These are phyloP conservation scores for Danio albolineatus DNA, from an alignment of 2,797 vertebrate species.

Conservation along the genomic window DNA sequence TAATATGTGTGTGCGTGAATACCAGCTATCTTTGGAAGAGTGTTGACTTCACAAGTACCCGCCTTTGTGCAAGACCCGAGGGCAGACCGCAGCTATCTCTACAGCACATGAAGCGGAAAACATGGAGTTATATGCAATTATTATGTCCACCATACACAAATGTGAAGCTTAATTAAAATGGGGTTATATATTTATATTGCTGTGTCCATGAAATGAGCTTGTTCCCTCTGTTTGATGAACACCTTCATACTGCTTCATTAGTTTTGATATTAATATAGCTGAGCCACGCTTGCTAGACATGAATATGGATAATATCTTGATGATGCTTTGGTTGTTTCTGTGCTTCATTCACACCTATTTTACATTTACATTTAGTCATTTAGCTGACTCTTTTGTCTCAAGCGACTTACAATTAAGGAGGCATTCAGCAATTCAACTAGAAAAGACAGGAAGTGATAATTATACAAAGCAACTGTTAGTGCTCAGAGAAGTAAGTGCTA, in stretches of 20 bases:
- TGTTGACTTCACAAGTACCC: constrained; percentile 29
- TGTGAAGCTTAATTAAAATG: constrained; percentile 55
- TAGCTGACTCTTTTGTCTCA: background rate
- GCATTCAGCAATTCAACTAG: too few relatives aligned
- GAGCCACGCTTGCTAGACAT: background rate
- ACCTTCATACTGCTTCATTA: constrained; percentile 55
- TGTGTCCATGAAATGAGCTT: constrained; percentile 32
- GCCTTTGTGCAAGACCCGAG: constrained; percentile 19
- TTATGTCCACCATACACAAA: constrained; percentile 49
- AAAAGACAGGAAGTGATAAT: too few relatives aligned
- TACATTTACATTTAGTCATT: background rate
- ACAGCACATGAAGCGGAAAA: constrained; percentile 48
- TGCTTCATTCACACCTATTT: background rate
- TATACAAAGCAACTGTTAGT: too few relatives aligned
- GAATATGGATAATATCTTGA: background rate
- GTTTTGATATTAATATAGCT: constrained; percentile 58
- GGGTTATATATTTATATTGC: constrained; percentile 47
- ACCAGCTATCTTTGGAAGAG: constrained; percentile 22
- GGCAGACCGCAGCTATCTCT: constrained; percentile 22
- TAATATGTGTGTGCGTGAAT: constrained; percentile 14
- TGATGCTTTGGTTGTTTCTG: constrained; percentile 20
- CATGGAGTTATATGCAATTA: constrained; percentile 48
- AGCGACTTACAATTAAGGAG: too few relatives aligned
- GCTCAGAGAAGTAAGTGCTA: too few relatives aligned
- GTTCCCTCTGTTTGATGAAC: constrained; percentile 26